A percentile compares a stretch with the other conserved stretches of the same genome.
Evolutionary conservation across 2,888 invertebrate species (phyloP).

Genomic region (Ceriagrion tenellum): DNA sequence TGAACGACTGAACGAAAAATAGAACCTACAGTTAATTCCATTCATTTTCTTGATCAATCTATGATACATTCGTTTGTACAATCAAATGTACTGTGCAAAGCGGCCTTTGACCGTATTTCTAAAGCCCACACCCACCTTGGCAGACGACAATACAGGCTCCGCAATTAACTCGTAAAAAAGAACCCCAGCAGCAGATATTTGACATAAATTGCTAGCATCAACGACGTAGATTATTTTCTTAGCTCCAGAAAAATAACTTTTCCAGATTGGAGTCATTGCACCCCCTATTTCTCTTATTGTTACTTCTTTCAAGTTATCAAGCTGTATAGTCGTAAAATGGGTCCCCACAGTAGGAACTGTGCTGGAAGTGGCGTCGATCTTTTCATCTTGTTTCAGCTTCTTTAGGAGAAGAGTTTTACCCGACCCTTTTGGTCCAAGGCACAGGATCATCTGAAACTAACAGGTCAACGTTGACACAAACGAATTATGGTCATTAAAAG

Average conservation of each 20-base stretch:
- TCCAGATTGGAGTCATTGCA: constrained; percentile 90
- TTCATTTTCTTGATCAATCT: no score
- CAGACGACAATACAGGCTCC: constrained; percentile 84
- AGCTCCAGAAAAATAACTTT: constrained; percentile 84
- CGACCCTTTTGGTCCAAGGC: constrained; percentile 88
- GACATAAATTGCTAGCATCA: constrained; percentile 91
- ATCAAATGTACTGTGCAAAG: no score
- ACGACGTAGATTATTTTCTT: constrained; percentile 86
- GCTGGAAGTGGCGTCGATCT: constrained; percentile 87
- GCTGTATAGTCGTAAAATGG: constrained; percentile 85
- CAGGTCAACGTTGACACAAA: neutral
- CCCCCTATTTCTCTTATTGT: constrained; percentile 89
- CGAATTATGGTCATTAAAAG: no score
- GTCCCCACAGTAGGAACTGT: constrained; percentile 91
- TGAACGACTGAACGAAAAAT: no score
- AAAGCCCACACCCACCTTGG: constrained; percentile 80
- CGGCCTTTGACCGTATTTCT: neutral
- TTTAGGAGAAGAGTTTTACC: constrained; percentile 90
- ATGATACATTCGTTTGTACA: no score
- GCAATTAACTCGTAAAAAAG: constrained; percentile 88
- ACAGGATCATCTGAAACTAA: constrained; percentile 77
- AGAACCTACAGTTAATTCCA: no score
- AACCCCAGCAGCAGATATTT: constrained; percentile 91
- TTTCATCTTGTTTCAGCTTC: constrained; percentile 84
- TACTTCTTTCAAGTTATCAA: constrained; percentile 79